Conservation (phyloP, 2,797 vertebrate species). For the Pelochelys cantorii region DNA sequence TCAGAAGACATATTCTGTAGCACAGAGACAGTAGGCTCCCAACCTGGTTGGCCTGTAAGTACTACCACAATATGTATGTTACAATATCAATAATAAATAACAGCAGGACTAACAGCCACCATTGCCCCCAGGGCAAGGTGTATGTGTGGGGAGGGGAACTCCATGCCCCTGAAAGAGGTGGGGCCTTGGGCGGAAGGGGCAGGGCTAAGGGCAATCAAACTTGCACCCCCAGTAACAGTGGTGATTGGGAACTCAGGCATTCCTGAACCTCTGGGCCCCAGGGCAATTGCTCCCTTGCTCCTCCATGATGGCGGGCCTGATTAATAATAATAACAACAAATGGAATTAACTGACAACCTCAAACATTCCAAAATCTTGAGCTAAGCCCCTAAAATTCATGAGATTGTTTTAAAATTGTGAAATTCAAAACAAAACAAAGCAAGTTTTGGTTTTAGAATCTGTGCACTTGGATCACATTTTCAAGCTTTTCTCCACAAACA, state of each 20-base stretch:
- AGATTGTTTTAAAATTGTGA: not conserved
- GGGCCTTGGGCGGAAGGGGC: no score
- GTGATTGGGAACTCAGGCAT: no score
- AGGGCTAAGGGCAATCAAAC: no score
- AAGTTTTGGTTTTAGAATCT: not conserved
- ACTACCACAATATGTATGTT: not conserved
- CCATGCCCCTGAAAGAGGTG: no score
- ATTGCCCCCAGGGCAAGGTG: no score
- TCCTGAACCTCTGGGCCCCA: no score
- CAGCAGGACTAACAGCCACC: no score
- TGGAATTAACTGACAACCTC: not conserved
- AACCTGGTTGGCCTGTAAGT: not conserved
- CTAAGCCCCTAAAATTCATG: not conserved
- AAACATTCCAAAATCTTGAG: not conserved
- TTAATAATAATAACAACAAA: no score
- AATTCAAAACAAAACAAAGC: not conserved
- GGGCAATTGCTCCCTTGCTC: no score
- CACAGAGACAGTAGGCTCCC: not conserved
- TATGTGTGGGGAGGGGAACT: no score
- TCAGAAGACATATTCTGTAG: not conserved
- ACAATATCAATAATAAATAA: not conserved
- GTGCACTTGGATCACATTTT: slow-evolving; percentile 6
- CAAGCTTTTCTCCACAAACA: not conserved
- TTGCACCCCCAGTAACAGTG: no score
- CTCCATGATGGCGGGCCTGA: no score